These are phyloP conservation scores for Hassar affinis DNA, from an alignment of 2,113 vertebrate genomes.

Conservation along the genomic window DNA sequence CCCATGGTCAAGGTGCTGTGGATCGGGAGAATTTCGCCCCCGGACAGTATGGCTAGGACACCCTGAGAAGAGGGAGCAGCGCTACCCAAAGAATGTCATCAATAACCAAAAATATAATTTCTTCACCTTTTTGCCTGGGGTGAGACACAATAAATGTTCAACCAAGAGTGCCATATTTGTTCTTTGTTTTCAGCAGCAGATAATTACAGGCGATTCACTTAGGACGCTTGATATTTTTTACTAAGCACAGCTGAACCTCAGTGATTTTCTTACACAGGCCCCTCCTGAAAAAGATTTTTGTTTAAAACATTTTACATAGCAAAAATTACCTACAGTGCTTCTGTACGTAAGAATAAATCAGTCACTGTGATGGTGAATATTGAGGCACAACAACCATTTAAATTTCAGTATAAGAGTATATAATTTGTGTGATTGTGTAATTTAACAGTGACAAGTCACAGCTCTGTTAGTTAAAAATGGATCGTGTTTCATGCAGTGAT, in stretches of 20 bases:
- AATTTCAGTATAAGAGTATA: background rate
- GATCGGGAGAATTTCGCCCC: slow-evolving; percentile 87
- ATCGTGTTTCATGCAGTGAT: too few species aligned
- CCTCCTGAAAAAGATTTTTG: slow-evolving; percentile 32
- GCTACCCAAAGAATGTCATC: slow-evolving; percentile 95
- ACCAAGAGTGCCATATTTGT: background rate
- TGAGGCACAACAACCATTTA: background rate
- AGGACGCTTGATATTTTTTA: slow-evolving; percentile 8
- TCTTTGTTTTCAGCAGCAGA: background rate
- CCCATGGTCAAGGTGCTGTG: slow-evolving; percentile 89
- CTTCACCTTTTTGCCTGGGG: slow-evolving; percentile 94
- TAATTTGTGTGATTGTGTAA: background rate
- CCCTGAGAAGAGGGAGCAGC: slow-evolving; percentile 94
- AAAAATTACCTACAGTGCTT: slow-evolving; percentile 58
- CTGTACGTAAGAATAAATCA: slow-evolving; percentile 51
- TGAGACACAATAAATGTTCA: slow-evolving; percentile 59
- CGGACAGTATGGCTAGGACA: slow-evolving; percentile 95
- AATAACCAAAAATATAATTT: slow-evolving; percentile 99
- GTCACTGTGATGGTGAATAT: slow-evolving; percentile 13
- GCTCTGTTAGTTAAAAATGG: background rate
- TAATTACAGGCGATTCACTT: background rate
- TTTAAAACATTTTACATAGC: slow-evolving; percentile 68
- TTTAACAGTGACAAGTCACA: too few species aligned
- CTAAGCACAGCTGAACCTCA: background rate
- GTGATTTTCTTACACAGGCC: slow-evolving; percentile 10